Evolutionary conservation across 2,113 vertebrate genomes (phyloP).

Genomic region (Astatotilapia flaviijosephi): DNA sequence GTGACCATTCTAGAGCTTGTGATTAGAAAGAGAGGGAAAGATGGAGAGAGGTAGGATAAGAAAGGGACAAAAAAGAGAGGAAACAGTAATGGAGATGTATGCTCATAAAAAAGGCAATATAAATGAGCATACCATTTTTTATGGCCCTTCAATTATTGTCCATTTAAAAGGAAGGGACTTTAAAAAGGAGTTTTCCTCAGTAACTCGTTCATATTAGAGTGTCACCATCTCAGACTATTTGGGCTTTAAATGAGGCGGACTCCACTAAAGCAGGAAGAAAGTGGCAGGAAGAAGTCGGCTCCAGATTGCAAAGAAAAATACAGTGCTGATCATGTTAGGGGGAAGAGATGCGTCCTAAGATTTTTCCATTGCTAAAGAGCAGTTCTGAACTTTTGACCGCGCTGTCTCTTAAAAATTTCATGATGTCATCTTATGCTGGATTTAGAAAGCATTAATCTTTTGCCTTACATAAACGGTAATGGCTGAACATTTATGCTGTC

Average conservation of each 20-base stretch:
- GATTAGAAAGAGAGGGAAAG: conserved; percentile 25
- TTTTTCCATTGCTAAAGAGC: background rate
- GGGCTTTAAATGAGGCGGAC: conserved; percentile 35
- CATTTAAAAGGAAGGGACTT: conserved; percentile 51
- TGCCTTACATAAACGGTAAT: background rate
- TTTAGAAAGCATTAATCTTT: background rate
- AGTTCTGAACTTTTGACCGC: background rate
- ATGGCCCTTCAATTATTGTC: conserved; percentile 62
- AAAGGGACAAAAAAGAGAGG: background rate
- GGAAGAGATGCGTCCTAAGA: background rate
- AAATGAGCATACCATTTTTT: conserved; percentile 60
- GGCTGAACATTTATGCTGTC: background rate
- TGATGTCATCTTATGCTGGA: background rate
- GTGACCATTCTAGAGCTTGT: conserved; percentile 32
- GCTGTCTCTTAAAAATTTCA: background rate
- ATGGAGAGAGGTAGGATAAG: background rate
- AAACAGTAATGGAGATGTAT: conserved; percentile 42
- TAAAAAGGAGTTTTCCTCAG: conserved; percentile 38
- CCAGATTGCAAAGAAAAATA: background rate
- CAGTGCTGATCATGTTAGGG: background rate
- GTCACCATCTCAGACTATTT: background rate
- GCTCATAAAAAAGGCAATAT: conserved; percentile 63
- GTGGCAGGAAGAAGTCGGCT: background rate
- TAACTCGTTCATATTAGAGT: conserved; percentile 25
- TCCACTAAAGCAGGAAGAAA: background rate